Evolutionary conservation across 2,113 vertebrate genomes (phyloP).

Genomic region (Phodopus roborovskii): DNA sequence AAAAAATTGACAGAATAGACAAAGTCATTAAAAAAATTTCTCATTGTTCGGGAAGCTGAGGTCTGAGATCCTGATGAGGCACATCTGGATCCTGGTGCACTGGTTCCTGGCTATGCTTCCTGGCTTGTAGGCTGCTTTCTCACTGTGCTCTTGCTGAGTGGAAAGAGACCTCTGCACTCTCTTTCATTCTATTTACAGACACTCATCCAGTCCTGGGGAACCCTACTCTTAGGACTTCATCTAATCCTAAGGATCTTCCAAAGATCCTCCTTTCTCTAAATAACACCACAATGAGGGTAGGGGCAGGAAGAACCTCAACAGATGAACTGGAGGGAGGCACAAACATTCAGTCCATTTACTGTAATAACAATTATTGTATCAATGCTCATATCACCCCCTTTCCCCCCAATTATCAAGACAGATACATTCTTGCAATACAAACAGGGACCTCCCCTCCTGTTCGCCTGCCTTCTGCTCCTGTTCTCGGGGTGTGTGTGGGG

Average conservation of each 20-base stretch:
- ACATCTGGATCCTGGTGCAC: not conserved
- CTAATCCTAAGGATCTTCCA: not conserved
- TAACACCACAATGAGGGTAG: not conserved
- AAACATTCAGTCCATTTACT: not conserved
- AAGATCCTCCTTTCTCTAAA: not conserved
- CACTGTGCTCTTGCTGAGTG: not conserved
- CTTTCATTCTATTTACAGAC: too few species aligned
- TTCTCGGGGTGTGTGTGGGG: not conserved
- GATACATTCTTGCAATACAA: too few species aligned
- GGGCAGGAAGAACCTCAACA: not conserved
- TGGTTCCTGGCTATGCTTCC: not conserved
- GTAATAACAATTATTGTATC: not conserved
- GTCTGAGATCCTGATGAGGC: not conserved
- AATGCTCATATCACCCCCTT: not conserved
- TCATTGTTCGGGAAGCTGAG: not conserved
- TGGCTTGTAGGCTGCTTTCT: not conserved
- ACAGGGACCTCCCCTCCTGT: not conserved
- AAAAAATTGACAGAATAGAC: not conserved
- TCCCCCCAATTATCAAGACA: not conserved
- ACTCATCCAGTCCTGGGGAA: not conserved
- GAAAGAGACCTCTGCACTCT: not conserved
- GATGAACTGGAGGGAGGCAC: not conserved
- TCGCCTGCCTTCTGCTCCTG: not conserved
- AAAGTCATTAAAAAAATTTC: not conserved
- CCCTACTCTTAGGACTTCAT: not conserved